A percentile compares a stretch with the other conserved stretches of the same genome.
Evolutionary conservation across 2,797 vertebrate genomes (phyloP).

Genomic region (Xerus rutilus): DNA sequence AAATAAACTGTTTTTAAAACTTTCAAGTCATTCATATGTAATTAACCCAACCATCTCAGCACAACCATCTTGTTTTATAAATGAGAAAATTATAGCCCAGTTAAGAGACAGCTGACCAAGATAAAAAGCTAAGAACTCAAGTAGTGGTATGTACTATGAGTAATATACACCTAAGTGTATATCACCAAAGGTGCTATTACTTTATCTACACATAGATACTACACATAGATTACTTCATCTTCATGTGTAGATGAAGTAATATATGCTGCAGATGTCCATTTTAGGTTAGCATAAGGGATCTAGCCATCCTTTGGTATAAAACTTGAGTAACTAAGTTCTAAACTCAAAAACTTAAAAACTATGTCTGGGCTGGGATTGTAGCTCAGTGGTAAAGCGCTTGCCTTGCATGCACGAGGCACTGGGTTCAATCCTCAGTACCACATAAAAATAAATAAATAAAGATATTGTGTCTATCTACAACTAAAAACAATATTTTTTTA

Average conservation of each 20-base stretch:
- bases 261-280: neutral
- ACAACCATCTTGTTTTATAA: constrained; percentile 37
- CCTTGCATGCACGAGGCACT: no score
- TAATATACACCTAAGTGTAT: no score
- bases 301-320: neutral
- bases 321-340: constrained; percentile 9
- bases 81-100: constrained; percentile 49
- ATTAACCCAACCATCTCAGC: neutral
- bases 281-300: neutral
- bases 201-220: no score
- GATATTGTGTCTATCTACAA: no score
- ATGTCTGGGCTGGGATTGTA: neutral
- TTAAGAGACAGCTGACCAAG: neutral
- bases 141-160: neutral
- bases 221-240: neutral
- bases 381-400: no score
- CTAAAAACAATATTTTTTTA: no score
- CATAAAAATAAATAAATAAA: no score
- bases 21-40: constrained; percentile 29
- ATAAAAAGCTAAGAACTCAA: neutral
- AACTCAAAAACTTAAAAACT: neutral
- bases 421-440: no score
- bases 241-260: neutral
- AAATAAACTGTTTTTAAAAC: neutral
- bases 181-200: no score